Evolutionary conservation across 2,113 vertebrate species (phyloP).

Genomic region (Pelobates fuscus): DNA sequence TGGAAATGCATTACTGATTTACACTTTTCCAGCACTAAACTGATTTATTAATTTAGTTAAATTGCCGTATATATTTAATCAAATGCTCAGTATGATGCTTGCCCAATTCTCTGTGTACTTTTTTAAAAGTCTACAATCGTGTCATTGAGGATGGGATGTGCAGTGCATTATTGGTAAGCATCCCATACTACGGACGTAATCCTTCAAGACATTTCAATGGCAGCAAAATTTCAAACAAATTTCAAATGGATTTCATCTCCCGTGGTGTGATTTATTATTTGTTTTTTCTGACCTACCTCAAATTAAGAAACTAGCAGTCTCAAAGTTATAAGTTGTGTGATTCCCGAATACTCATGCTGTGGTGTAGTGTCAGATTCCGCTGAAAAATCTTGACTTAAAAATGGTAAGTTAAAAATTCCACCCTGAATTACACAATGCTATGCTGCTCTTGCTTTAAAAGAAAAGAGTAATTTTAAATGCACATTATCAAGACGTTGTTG

Average conservation of each 20-base stretch:
- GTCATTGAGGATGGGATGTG: constrained; percentile 32
- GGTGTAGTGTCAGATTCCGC: no score
- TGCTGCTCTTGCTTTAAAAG: no score
- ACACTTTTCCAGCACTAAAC: constrained; percentile 81
- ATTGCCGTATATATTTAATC: constrained; percentile 49
- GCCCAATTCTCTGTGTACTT: constrained; percentile 9
- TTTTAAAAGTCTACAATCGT: constrained; percentile 24
- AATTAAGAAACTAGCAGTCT: no score
- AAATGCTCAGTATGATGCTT: constrained; percentile 31
- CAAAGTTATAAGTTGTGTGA: no score
- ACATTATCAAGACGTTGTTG: no score
- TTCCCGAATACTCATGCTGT: no score
- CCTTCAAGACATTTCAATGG: background rate
- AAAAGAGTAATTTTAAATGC: no score
- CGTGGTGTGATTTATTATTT: background rate
- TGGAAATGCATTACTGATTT: constrained; percentile 81
- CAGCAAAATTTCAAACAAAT: background rate
- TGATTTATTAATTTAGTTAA: constrained; percentile 82
- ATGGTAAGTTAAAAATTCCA: no score
- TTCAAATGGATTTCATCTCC: background rate
- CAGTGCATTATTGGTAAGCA: constrained; percentile 16
- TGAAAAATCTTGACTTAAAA: no score
- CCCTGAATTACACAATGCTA: no score
- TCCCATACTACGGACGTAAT: background rate
- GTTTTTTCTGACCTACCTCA: no score